Evolutionary conservation across 2,888 invertebrate species (phyloP), one percentile per base, ranked within the genome.

Genomic region (Deroplatys truncata): DNA sequence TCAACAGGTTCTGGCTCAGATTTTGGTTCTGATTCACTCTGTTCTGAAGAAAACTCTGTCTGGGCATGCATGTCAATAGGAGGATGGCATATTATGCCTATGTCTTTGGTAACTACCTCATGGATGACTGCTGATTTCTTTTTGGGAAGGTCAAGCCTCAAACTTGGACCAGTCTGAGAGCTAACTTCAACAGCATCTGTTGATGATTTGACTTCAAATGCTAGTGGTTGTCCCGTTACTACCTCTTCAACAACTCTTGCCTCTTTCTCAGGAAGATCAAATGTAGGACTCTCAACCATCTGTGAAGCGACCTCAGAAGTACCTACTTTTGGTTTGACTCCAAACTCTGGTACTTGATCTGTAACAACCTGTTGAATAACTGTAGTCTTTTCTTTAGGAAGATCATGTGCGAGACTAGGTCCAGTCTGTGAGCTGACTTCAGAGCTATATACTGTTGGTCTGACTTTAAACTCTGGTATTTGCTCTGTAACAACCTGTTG

Each of bases 1-100:
- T 93, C 93, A 83, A 72, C 20, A 29, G 10, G 1, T 29, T 29
- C 43, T 28, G n/a, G 28, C 8, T 72, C 28, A 35, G 82, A 31
- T 49, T 28, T 13, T 43, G 85, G 85, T 43, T 31, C 91, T 49
- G 20, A 92, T 91, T 89, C 92, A 43, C 43, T 84, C 10, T 10
- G 28, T 28, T 84, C 35, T 35, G 56, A 84, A 28, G 84, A 84
- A n/a, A 84, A 88, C 43, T 88, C 84, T 56, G 89, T 88, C 83
- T 90, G 86, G 29, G 84, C 82, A 9, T 90, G 16, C n/a, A 85
- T 88, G n/a, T 88, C 84, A 3, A 89, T 56, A 43, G 90, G 84
- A 28, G 84, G 86, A 31, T 88, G 84, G 35, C 72, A 90, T n/a
- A 72, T 29, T 28, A 86, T 56, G 16, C 89, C 90, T 83, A 86